Conservation (phyloP, 2,113 vertebrate genomes). For the Mobula birostris region DNA sequence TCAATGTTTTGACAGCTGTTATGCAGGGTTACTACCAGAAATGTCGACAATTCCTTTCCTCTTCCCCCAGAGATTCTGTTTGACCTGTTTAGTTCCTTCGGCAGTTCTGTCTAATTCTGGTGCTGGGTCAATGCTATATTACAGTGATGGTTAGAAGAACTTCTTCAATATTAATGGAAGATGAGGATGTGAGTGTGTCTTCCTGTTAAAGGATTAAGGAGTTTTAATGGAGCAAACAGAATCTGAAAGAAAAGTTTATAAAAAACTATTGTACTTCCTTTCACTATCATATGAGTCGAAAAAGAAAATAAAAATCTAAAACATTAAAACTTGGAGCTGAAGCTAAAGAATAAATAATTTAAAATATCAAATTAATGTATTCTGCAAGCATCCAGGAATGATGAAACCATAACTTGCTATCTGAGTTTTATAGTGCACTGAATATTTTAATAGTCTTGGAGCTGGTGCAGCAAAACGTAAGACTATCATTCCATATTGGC, state of each 20-base stretch:
- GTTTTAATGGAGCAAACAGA: not conserved
- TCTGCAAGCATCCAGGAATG: not conserved
- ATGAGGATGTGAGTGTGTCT: not conserved
- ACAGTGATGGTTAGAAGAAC: not conserved
- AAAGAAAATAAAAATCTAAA: not conserved
- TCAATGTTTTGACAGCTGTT: too few relatives aligned
- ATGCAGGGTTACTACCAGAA: too few relatives aligned
- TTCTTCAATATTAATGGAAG: not conserved
- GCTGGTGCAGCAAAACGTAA: not conserved
- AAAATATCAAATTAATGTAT: constrained; percentile 9
- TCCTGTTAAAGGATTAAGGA: not conserved
- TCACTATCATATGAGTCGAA: not conserved
- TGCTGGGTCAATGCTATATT: not conserved
- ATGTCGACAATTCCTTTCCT: too few relatives aligned
- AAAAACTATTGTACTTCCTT: not conserved
- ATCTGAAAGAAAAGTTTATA: not conserved
- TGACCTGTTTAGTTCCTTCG: too few relatives aligned
- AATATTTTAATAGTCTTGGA: not conserved
- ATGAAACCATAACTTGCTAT: not conserved
- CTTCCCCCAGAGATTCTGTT: too few relatives aligned
- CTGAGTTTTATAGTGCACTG: not conserved
- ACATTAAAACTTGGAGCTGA: not conserved
- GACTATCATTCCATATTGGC: not conserved
- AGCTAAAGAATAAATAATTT: constrained; percentile 18
- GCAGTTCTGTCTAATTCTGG: not conserved